Base-by-base conservation (phyloP, 2,797 vertebrate species). In the Dermochelys coriacea region DNA sequence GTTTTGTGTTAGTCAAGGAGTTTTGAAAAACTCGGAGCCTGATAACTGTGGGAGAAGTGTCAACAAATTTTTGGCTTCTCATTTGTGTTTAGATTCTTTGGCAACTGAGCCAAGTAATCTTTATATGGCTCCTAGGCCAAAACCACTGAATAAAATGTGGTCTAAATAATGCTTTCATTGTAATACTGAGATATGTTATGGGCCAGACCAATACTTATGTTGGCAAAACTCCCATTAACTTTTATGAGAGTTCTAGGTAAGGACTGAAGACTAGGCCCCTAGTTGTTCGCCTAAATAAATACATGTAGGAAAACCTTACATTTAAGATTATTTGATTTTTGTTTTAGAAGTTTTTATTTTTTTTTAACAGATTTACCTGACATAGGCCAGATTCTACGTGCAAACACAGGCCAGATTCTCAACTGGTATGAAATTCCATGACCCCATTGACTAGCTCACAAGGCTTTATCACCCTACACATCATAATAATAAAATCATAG, bases 21-120 rank as follows among this genome's bases (percentile, higher is more conserved):
- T 45, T 49, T 89, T 94, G 95, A 87, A 97, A 96, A 89, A 77
- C 85, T 78, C 74, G 91, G 82, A 93, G 94, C 95, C 51, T 84
- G 88, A 89, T 91, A 95, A 95, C 68, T 93, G 34, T 64, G 83
- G 91, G 90, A 97, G 21, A 54, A 87, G 12, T 45, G 59, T 91
- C 93, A 95, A 93, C 2, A 91, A 93, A 88, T 49, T 85, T 83
- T 86, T 96, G 95, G 95, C 87, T 89, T 95, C 81, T 89, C 59
- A 89, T 86, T 64, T 0, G 1, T 52, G 74, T 93, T 78, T 88
- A 93, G 80, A 5, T 68, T 93, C 95, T 57, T 1, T 2, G 45
- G 80, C 23, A 88, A 91, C 7, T 71, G 37, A 86, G 89, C 83
- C 87, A 95, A 94, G 27, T 21, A 85, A 31, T 86, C 54, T 93